A percentile compares a stretch with the other conserved stretches of the same genome.
phyloP scores from a whole-genome alignment of 2,888 invertebrate species.

The Cordilura impudica region DNA sequence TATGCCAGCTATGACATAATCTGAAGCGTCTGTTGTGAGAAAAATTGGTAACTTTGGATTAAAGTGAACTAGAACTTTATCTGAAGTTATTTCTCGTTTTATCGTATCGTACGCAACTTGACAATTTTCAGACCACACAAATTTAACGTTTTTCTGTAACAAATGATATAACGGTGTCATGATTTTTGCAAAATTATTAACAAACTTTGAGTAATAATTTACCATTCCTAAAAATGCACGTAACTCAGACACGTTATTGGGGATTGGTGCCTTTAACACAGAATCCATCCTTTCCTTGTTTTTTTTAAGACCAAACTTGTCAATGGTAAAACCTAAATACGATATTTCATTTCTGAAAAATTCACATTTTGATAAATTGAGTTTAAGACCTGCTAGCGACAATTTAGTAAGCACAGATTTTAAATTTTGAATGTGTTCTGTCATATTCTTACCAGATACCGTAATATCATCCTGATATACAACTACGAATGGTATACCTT shows the following conservation, averaged over 20 bases:
- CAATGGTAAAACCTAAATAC: constrained; percentile 36
- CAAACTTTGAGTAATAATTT: too few species aligned
- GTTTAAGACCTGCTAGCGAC: constrained; percentile 22
- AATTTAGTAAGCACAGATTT: constrained; percentile 52
- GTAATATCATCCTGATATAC: too few species aligned
- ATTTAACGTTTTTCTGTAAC: too few species aligned
- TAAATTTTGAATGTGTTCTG: constrained; percentile 25
- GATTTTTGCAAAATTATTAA: too few species aligned
- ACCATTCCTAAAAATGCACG: constrained; percentile 30
- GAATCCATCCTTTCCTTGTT: background rate
- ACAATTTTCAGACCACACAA: constrained; percentile 1
- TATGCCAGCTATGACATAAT: constrained; percentile 44
- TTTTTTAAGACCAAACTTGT: constrained; percentile 19
- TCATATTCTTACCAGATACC: too few species aligned
- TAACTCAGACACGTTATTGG: constrained; percentile 27
- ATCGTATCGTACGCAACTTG: too few species aligned
- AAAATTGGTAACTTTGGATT: constrained; percentile 10
- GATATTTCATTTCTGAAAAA: too few species aligned
- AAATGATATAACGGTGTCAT: too few species aligned
- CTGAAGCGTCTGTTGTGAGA: background rate
- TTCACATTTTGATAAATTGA: constrained; percentile 16
- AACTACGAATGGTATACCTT: too few species aligned
- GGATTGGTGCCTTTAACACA: constrained; percentile 24
- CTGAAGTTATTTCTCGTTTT: too few species aligned
- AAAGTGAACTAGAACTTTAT: too few species aligned